Conservation (phyloP, 2,797 vertebrate genomes). For the Philypnodon macrostomus region DNA sequence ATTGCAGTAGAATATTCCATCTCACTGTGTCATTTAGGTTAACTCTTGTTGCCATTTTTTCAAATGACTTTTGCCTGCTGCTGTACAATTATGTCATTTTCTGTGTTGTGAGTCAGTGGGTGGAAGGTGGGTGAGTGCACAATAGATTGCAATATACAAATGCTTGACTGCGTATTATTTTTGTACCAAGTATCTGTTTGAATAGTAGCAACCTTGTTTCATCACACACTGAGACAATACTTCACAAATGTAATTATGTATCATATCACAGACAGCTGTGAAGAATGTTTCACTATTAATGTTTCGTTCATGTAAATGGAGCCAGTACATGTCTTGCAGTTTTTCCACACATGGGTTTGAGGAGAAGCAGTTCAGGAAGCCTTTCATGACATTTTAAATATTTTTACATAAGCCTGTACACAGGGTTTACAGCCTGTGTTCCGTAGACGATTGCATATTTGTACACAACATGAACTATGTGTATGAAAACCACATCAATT, state of each 20-base stretch:
- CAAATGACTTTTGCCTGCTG: slow-evolving; percentile 28
- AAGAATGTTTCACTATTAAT: slow-evolving; percentile 57
- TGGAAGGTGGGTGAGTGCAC: slow-evolving; percentile 24
- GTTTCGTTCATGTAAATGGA: slow-evolving; percentile 47
- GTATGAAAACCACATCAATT: too few species aligned
- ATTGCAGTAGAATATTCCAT: slow-evolving; percentile 40
- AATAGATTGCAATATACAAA: slow-evolving; percentile 14
- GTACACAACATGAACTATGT: too few species aligned
- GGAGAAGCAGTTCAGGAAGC: too few species aligned
- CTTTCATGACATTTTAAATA: too few species aligned
- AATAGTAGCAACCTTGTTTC: slow-evolving; percentile 27
- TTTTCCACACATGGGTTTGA: slow-evolving; percentile 14
- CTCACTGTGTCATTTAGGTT: slow-evolving; percentile 33
- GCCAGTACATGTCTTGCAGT: slow-evolving; percentile 21
- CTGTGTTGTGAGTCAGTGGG: slow-evolving; percentile 21
- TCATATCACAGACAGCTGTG: slow-evolving; percentile 28
- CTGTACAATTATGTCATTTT: slow-evolving; percentile 29
- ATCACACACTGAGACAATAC: slow-evolving; percentile 29
- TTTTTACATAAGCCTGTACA: too few species aligned
- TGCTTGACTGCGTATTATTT: slow-evolving; percentile 44
- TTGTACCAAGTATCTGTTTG: slow-evolving; percentile 46
- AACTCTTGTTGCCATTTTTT: slow-evolving; percentile 35
- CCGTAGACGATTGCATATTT: too few species aligned
- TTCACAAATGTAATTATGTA: slow-evolving; percentile 50
- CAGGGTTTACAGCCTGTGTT: too few species aligned